Base-by-base conservation (phyloP, 2,888 invertebrate genomes). In the Dryadula phaetusa region DNA sequence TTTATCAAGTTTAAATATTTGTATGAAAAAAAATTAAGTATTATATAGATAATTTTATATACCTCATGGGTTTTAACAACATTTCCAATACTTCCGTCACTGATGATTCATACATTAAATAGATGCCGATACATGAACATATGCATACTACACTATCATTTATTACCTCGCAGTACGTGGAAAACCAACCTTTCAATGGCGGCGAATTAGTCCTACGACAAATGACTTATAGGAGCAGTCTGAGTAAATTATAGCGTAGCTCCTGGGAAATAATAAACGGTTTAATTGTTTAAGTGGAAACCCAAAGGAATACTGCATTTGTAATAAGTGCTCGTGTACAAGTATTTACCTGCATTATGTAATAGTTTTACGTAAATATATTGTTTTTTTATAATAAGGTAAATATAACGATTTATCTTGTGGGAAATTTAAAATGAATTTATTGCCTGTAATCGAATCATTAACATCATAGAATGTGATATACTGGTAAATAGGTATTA, bases 211-310 rank as follows among this genome's bases (percentile, higher is more conserved):
- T 46, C 16, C 34, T 47, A 42, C 47, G 65, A 64, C 61, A 62
- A 64, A 65, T 54, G 34, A 56, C 54, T 64, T 67, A 52, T 64
- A 62, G 37, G 49, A 53, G 56, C 63, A 70, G 64, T 67, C 49
- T 64, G 47, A 42, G 58, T 67, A 58, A 67, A 63, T 58, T 52
- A 62, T 56, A 53, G 62, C 54, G 7, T 14, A 4, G 53, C 62
- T 53, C 66, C 54, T 53, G 54, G 22, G 66, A 62, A 66, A 40
- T 62, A 28, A 56, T 34, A 40, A 20, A 60, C 49, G 40, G 20
- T 52, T 64, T 65, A 65, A 65, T 65, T 65, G 64, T 65, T 58
- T 58, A 49, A 42, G 42, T 65, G 56, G 46, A 58, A 64, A 58
- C 40, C 28, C 54, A 54, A 56, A 65, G 28, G 25, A 42, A 56